A percentile compares a stretch with the other conserved stretches of the same genome.
Conservation (phyloP, 1,140 invertebrate genomes). For the Eriocheir sinensis region DNA sequence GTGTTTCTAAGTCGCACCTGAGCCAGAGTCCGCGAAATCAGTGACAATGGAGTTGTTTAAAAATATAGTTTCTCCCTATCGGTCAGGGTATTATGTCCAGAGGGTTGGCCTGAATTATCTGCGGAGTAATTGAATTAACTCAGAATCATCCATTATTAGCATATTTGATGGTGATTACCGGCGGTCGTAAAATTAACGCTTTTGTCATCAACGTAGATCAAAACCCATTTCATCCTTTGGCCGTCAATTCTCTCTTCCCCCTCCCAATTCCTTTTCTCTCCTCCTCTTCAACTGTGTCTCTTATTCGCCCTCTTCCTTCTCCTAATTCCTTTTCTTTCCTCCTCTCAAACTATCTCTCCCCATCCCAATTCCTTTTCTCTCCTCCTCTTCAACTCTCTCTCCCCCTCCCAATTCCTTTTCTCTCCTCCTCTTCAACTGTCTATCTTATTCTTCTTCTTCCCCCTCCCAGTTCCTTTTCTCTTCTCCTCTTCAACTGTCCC, state of each 20-base stretch:
- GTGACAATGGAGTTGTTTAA: not conserved
- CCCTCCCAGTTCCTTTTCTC: not conserved
- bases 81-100: not conserved
- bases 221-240: not conserved
- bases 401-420: not conserved
- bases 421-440: too few species aligned
- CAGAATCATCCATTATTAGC: not conserved
- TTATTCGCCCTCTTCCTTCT: not conserved
- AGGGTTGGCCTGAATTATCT: not conserved
- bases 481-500: not conserved
- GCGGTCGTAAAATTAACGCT: conserved; percentile 12
- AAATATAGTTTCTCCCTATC: not conserved
- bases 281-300: too few species aligned
- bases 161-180: conserved; percentile 25
- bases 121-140: not conserved
- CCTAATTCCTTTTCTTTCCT: not conserved
- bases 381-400: not conserved
- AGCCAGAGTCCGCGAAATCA: not conserved
- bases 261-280: not conserved
- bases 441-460: too few species aligned
- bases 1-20: not conserved
- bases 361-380: not conserved
- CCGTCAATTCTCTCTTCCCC: not conserved
- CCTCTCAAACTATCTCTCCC: not conserved
- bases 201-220: not conserved